Conservation (phyloP, 2,113 vertebrate species). For the Ariopsis seemanni region DNA sequence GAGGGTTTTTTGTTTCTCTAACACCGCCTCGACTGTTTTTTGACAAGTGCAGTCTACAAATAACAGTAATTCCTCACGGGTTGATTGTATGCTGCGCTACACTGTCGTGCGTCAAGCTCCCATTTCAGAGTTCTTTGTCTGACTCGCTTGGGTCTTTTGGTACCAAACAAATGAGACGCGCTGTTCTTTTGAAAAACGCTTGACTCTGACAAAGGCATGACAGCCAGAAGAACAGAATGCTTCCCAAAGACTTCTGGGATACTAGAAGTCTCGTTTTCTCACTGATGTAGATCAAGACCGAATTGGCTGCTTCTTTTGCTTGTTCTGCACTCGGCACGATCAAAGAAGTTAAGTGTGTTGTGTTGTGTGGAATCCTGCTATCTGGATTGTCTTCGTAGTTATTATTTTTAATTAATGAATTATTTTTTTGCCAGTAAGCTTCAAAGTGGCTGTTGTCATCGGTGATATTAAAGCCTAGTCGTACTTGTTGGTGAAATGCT, state of each 20-base stretch:
- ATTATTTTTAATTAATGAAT: not conserved
- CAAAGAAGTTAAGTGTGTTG: conserved; percentile 26
- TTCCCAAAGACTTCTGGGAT: conserved; percentile 14
- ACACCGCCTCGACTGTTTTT: not conserved
- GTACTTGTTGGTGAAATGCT: not conserved
- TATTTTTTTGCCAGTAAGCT: not conserved
- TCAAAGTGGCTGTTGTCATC: not conserved
- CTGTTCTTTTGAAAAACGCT: not conserved
- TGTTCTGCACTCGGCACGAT: conserved; percentile 4
- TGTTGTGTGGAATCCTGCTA: not conserved
- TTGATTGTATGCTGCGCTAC: conserved; percentile 5
- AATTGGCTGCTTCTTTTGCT: conserved; percentile 6
- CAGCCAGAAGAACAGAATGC: not conserved
- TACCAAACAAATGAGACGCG: conserved; percentile 1
- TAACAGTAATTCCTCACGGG: conserved; percentile 3
- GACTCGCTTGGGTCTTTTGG: conserved; percentile 28
- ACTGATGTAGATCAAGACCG: not conserved
- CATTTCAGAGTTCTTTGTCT: conserved; percentile 26
- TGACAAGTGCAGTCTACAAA: conserved; percentile 21
- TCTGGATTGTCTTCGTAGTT: not conserved
- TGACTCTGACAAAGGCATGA: conserved; percentile 16
- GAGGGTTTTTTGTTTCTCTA: not conserved
- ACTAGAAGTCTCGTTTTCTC: not conserved
- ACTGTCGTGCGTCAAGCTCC: conserved; percentile 33
- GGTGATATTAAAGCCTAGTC: not conserved